Evolutionary conservation across 2,113 vertebrate genomes (phyloP), one percentile per base, ranked within the genome.

Genomic region (Electrona antarctica): DNA sequence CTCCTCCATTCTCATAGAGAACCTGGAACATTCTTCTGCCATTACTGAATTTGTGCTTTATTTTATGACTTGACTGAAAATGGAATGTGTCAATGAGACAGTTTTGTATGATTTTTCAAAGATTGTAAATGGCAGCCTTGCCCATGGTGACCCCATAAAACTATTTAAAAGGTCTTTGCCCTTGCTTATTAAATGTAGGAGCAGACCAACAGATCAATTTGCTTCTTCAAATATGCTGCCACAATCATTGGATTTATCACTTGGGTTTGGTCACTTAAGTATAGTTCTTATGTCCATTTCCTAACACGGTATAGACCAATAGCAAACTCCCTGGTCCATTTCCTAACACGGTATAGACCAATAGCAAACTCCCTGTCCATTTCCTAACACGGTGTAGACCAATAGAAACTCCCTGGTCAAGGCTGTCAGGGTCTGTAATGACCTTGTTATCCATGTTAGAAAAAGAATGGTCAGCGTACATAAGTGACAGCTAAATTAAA

Each of bases 61-160:
- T 80, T 80, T 64, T 29, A 48, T n/a, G 10, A 57, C 8, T 61
- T 88, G 70, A 82, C 79, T 80, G 58, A 58, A 79, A 79, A 83
- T 51, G 59, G 80, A 89, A 89, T 88, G 45, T 73, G 70, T 82
- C 72, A 33, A 48, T 69, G 70, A 82, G 74, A 69, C 73, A 47
- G 76, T 52, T 41, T 72, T 73, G 64, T 83, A 61, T 87, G 78
- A 81, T 83, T 41, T 41, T 41, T 76, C 70, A 73, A 84, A 82
- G 84, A 89, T 78, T 89, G 88, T 91, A 84, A 83, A 81, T 71
- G 86, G 78, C 87, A 90, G 88, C 88, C 86, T 89, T 89, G 84
- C 60, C 68, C 69, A 66, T 4, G 76, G 79, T 73, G 76, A 76
- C 69, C 45, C 67, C 29, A 62, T 41, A 66, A 77, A 80, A 46